These are phyloP conservation scores for Ophion ellenae DNA, from an alignment of 2,888 invertebrate species.

Conservation along the genomic window DNA sequence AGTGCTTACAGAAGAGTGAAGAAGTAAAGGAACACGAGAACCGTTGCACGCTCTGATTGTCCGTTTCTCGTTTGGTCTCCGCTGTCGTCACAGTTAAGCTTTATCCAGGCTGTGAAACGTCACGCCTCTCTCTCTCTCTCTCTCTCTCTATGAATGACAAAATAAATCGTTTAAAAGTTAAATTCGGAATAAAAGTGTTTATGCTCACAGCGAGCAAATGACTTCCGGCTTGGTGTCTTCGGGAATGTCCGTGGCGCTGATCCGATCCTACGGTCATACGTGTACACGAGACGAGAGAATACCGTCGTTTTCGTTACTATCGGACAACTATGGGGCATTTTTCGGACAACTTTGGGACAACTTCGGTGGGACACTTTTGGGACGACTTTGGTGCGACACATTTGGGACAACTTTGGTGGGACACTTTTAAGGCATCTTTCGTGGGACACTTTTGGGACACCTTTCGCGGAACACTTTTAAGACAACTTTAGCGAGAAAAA, in stretches of 20 bases:
- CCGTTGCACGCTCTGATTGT: constrained; percentile 51
- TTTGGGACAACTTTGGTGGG: too few species aligned
- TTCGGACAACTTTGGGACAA: too few species aligned
- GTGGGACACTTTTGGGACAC: background rate
- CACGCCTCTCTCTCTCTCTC: background rate
- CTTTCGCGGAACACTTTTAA: background rate
- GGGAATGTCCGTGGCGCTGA: too few species aligned
- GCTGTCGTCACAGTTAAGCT: constrained; percentile 45
- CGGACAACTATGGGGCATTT: too few species aligned
- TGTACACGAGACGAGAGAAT: too few species aligned
- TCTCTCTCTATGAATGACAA: background rate
- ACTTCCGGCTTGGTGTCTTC: background rate
- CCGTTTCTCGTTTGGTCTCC: constrained; percentile 19
- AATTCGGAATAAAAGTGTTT: background rate
- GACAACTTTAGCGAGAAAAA: background rate
- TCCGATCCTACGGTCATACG: too few species aligned
- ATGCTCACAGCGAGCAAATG: background rate
- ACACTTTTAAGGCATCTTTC: background rate
- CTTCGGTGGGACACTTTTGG: too few species aligned
- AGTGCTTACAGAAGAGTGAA: constrained; percentile 32
- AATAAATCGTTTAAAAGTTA: too few species aligned
- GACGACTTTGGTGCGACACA: too few species aligned
- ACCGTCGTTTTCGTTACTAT: too few species aligned
- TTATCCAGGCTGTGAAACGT: background rate
- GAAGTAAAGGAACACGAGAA: constrained; percentile 32